Base-by-base conservation (phyloP, 1,140 invertebrate species). In the Platyscapa corneri region DNA sequence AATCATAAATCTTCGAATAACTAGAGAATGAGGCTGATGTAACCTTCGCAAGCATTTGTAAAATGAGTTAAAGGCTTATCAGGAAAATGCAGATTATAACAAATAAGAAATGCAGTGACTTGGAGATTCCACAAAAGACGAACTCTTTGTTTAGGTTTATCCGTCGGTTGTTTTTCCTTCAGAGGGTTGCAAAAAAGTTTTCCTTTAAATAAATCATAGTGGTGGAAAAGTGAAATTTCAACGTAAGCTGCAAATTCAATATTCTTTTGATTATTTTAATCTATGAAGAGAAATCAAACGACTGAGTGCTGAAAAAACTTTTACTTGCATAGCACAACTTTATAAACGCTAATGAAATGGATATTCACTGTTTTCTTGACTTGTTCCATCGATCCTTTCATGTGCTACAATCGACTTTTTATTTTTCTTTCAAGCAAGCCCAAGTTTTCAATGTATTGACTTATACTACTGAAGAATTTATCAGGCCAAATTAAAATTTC, bases 1-100 rank as follows among this genome's bases (percentile, higher is more conserved):
- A 42, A 84, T 84, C 49, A 75, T 74, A 74, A 64, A 72, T 64
- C 67, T 8, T 39, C 0, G 27, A 84, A 80, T 42, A 67, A 84
- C 39, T 70, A 16, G 67, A 81, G 16, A 3, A 32, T 46, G 23
- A 30, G n/a, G 5, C n/a, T 65, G 39, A 81, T 34, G 79, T 34
- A 79, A 64, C 32, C 75, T 42, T 56, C 20, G 20, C 7, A 64
- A 3, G 6, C 10, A 23, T 53, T 16, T 72, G 30, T 39, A 70
- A 49, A 82, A 34, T 39, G n/a, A 10, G 30, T n/a, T 42, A 56
- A 0, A n/a, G 16, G 39, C 27, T 70, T 49, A 49, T 53, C 27
- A 46, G 18, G 16, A n/a, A n/a, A 79, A 23, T 14, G 20, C 20
- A 64, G 0, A 3, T 32, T 27, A 64, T 27, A 64, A 42, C 34